Percentiles rank a stretch among this genome's conserved stretches.
Conservation (phyloP, 2,797 vertebrate species). For the Benthosema pterotum region DNA sequence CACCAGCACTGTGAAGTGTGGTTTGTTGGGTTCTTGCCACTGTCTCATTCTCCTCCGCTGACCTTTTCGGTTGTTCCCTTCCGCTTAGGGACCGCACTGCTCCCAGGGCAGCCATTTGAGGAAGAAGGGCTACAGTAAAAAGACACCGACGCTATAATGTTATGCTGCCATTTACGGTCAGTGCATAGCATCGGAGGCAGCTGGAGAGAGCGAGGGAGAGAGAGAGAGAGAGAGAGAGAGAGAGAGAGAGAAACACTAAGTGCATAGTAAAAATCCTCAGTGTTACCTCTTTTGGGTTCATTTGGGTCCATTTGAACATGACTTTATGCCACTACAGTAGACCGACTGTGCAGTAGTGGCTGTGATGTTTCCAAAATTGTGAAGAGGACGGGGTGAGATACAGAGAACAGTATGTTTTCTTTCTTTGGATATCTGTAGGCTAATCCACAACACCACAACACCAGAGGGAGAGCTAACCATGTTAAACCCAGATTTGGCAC, state of each 20-base stretch:
- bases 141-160: slow-evolving; percentile 34
- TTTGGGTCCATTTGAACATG: not conserved
- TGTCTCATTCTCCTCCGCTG: slow-evolving; percentile 44
- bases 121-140: slow-evolving; percentile 34
- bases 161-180: slow-evolving; percentile 52
- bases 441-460: too few relatives aligned
- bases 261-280: not conserved
- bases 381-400: too few relatives aligned
- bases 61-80: slow-evolving; percentile 59
- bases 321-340: slow-evolving; percentile 13
- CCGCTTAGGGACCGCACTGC: slow-evolving; percentile 42
- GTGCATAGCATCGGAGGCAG: not conserved
- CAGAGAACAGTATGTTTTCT: not conserved
- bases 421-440: too few relatives aligned
- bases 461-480: too few relatives aligned
- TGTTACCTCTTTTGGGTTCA: too few relatives aligned
- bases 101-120: slow-evolving; percentile 58
- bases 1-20: slow-evolving; percentile 54
- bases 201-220: slow-evolving; percentile 8
- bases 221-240: slow-evolving; percentile 3
- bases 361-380: slow-evolving; percentile 9
- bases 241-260: slow-evolving; percentile 1
- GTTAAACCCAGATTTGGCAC: too few relatives aligned
- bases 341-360: not conserved
- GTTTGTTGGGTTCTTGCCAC: slow-evolving; percentile 39